Conservation (phyloP, 2,797 vertebrate species). For the Thalassophryne amazonica region DNA sequence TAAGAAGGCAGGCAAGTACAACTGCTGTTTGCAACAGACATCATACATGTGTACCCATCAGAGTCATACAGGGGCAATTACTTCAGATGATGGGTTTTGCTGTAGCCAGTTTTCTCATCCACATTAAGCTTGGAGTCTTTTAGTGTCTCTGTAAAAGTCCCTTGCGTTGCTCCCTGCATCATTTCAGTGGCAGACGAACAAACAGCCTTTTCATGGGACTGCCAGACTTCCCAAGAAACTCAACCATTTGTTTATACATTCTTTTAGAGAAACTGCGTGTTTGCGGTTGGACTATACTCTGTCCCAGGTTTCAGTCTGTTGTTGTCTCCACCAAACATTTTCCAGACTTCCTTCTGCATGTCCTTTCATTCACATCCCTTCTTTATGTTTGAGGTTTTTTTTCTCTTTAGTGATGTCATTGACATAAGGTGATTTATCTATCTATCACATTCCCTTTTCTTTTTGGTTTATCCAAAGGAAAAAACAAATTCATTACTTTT, state of each 20-base stretch:
- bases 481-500: no score
- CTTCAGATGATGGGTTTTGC: background rate
- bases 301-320: slow-evolving; percentile 47
- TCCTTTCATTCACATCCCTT: background rate
- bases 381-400: background rate
- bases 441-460: no score
- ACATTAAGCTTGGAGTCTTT: slow-evolving; percentile 9
- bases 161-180: slow-evolving; percentile 18
- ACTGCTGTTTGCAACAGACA: no score
- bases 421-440: background rate
- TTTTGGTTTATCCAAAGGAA: no score
- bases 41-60: background rate
- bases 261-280: slow-evolving; percentile 59
- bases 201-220: slow-evolving; percentile 54
- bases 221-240: slow-evolving; percentile 54
- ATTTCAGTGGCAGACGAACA: slow-evolving; percentile 52
- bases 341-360: slow-evolving; percentile 18
- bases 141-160: slow-evolving; percentile 13
- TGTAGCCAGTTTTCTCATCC: slow-evolving; percentile 5
- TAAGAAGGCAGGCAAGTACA: no score
- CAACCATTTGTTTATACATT: slow-evolving; percentile 69
- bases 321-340: slow-evolving; percentile 35
- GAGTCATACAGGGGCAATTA: background rate
- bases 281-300: slow-evolving; percentile 60
- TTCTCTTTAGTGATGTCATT: background rate